Conservation (phyloP, 2,888 invertebrate genomes). For the Poecilobothrus nobilitatus region DNA sequence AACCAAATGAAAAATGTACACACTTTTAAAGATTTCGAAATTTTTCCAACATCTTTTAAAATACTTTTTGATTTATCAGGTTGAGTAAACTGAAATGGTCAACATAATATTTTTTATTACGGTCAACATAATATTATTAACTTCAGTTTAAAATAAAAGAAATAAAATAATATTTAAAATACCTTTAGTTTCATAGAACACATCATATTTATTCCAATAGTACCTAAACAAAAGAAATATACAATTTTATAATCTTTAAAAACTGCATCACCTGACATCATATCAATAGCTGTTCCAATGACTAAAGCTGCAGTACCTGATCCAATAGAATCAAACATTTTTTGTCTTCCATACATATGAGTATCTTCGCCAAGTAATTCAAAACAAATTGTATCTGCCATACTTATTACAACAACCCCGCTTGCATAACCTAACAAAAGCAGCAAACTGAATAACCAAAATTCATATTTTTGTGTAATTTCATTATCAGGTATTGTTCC, state of each 20-base stretch:
- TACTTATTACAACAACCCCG: conserved; percentile 69
- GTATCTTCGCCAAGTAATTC: conserved; percentile 60
- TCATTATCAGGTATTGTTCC: conserved; percentile 13
- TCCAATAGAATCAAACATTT: conserved; percentile 74
- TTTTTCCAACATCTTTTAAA: conserved; percentile 52
- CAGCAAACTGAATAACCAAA: conserved; percentile 65
- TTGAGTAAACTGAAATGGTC: background rate
- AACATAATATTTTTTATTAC: too few relatives aligned
- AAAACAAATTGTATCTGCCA: conserved; percentile 78
- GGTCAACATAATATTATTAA: background rate
- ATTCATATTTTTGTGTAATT: conserved; percentile 47
- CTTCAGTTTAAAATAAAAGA: background rate
- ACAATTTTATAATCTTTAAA: conserved; percentile 56
- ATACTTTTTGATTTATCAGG: conserved; percentile 48
- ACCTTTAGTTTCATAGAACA: background rate
- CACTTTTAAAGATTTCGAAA: conserved; percentile 54
- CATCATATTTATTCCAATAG: background rate
- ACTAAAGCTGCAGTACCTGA: conserved; percentile 65
- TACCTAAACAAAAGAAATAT: background rate
- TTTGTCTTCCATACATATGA: conserved; percentile 66
- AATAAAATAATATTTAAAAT: conserved; percentile 49
- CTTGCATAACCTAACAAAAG: conserved; percentile 66
- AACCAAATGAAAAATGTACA: conserved; percentile 65
- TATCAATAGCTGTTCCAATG: conserved; percentile 63
- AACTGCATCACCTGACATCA: conserved; percentile 51